phyloP scores from a whole-genome alignment of 2,888 invertebrate species.

The Loripinus fragilis region DNA sequence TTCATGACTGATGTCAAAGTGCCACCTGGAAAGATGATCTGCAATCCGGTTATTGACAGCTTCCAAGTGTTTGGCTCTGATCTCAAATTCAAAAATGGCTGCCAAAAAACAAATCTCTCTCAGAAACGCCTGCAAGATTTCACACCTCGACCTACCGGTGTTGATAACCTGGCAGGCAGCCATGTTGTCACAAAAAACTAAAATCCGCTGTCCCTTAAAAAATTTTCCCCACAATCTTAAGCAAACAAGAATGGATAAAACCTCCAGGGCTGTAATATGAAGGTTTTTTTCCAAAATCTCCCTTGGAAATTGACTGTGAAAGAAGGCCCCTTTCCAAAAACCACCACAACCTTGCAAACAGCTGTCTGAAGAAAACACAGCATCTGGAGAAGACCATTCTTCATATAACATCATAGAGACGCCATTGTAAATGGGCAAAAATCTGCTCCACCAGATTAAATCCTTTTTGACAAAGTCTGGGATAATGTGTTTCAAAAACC shows the following conservation, averaged over 20 bases:
- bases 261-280: slow-evolving; percentile 7
- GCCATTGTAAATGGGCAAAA: slow-evolving; percentile 12
- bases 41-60: background rate
- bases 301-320: background rate
- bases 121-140: background rate
- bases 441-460: background rate
- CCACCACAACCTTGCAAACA: slow-evolving; percentile 22
- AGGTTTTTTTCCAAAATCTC: background rate
- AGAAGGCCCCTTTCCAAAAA: background rate
- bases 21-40: background rate
- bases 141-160: background rate
- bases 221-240: background rate
- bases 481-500: background rate
- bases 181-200: background rate
- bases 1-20: background rate
- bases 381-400: slow-evolving; percentile 26
- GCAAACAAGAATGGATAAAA: slow-evolving; percentile 16
- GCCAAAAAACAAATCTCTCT: background rate
- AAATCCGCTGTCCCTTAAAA: background rate
- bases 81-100: background rate
- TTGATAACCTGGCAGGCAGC: background rate
- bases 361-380: slow-evolving; percentile 7
- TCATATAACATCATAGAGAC: slow-evolving; percentile 2
- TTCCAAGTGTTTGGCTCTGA: background rate
- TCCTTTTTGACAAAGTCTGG: background rate